Evolutionary conservation across 1,140 invertebrate species (phyloP), one percentile per base, ranked within the genome.

Genomic region (Leptinotarsa lineolata): DNA sequence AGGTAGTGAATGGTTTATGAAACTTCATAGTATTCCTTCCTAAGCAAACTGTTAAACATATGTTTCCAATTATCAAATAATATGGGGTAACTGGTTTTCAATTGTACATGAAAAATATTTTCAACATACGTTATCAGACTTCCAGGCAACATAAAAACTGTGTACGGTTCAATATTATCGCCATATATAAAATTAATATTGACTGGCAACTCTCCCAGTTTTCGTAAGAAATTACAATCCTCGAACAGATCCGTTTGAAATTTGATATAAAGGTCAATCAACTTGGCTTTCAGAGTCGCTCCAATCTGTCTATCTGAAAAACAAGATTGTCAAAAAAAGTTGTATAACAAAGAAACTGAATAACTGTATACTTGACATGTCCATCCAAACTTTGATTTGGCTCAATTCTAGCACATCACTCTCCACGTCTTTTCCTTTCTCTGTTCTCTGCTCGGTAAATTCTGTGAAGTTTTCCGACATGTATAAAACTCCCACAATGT

Each of bases 91-190:
- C 24, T 30, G 24, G 24, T 30, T 0, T 30, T 5, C 0, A 22
- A 22, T 22, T 22, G 0, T 30, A 30, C 8, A 30, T 30, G 6
- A 30, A 30, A 8, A 6, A 30, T 8, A n/a, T 30, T 30, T 30
- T 39, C 8, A 3, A 85, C 87, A 90, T 85, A 93, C 91, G 89
- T 90, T 75, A 92, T 84, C 68, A 92, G 85, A 58, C 94, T 89
- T n/a, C 92, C 91, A 0, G 94, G 94, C 0, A 91, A 91, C 88
- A 95, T 92, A 82, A 92, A 95, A 18, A 89, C 87, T 1, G 89
- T 88, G 80, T 91, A 92, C 61, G 89, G 90, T 2, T 89, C 87
- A 46, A 93, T 85, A 58, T 84, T 80, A 0, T 81, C 83, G 12
- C 94, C 94, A 83, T 90, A 95, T 85, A 0, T 93, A 92, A 11